Base-by-base conservation (phyloP, 2,888 invertebrate genomes). In the Drosophila stalkeri region DNA sequence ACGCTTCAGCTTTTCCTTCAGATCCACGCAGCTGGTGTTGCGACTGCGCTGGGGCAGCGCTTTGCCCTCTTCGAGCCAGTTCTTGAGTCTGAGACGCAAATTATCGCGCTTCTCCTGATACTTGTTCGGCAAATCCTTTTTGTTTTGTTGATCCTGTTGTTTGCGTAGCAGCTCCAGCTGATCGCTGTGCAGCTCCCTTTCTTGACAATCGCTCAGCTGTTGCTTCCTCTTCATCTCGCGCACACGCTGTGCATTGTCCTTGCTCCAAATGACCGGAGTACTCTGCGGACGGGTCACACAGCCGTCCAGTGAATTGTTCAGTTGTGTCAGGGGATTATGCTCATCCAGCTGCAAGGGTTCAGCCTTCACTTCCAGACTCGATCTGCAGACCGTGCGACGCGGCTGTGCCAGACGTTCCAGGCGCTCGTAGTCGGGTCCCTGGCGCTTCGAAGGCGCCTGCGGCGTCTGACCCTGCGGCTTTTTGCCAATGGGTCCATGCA, bases 391-490 rank as follows among this genome's bases (percentile, higher is more conserved):
- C 12, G 46, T 59, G 3, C 41, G 56, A 9, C 74, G 70, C 20
- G 81, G 82, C 37, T 64, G 63, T 1, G 79, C 61, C 52, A 80
- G 16, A 4, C 70, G 79, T 4, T 68, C 59, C 12, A 77, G 12
- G 0, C 74, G 81, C 35, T 67, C 44, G 20, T 61, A 71, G 44
- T 74, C 65, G 1, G 79, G 81, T 1, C 57, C 31, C 1, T 65
- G 75, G 16, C 33, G 39, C 33, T 20, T 41, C 7, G 23, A 8
- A 3, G 8, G 23, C 52, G 3, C 11, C 11, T 37, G n/a, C 0
- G 9, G 3, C 3, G 49, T 0, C 33, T 20, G 18, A 0, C 0
- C 1, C 11, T 7, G 63, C 27, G 16, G 8, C 23, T 23, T 9
- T 0, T 23, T 35, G 46, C 2, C 8, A 1, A 6, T 12, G 27